phyloP scores from a whole-genome alignment of 2,113 vertebrate genomes.

The Urocolius indicus region DNA sequence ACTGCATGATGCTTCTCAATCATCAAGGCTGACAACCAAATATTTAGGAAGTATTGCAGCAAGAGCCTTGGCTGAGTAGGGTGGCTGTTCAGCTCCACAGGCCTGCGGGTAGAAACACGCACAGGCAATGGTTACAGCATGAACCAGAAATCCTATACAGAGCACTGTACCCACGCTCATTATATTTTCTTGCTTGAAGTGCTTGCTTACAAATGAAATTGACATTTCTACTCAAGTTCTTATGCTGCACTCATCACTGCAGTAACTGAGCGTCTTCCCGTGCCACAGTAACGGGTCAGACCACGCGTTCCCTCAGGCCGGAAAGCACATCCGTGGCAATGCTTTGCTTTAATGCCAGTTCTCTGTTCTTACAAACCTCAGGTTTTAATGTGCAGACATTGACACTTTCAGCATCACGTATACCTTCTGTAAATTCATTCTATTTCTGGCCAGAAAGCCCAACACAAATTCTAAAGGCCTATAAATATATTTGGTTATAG shows the following conservation, averaged over 20 bases:
- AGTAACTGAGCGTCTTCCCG: not conserved
- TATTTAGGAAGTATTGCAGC: slow-evolving; percentile 4
- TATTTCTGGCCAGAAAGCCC: not conserved
- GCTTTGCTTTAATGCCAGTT: not conserved
- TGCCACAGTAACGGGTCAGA: not conserved
- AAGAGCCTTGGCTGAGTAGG: not conserved
- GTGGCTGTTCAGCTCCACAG: not conserved
- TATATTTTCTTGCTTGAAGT: not conserved
- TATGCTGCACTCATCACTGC: not conserved
- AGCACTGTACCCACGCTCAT: not conserved
- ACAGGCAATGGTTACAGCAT: not conserved
- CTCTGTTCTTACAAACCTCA: not conserved
- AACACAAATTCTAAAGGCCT: not conserved
- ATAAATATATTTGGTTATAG: not conserved
- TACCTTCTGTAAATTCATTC: not conserved
- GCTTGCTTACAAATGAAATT: not conserved
- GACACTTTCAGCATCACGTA: not conserved
- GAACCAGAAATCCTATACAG: not conserved
- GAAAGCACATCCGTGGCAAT: not conserved
- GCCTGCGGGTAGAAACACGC: not conserved
- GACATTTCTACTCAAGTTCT: not conserved
- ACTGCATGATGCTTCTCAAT: not conserved
- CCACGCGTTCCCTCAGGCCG: not conserved
- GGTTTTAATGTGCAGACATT: not conserved
- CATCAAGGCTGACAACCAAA: not conserved